Base-by-base conservation (phyloP, 1,140 invertebrate species). In the Anoplophora glabripennis region DNA sequence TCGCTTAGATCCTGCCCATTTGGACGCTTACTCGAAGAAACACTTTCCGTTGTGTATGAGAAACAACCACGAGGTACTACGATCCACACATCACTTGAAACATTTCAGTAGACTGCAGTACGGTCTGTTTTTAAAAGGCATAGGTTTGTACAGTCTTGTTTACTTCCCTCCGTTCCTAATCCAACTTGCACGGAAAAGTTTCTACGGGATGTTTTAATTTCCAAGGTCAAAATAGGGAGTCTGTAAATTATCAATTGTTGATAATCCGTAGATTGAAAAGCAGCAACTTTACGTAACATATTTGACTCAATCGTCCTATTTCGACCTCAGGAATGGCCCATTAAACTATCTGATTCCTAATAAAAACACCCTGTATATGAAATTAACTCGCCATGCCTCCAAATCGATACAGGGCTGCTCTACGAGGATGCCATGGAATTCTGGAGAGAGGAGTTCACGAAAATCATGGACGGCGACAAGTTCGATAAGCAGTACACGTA, bases 1-100 rank as follows among this genome's bases (percentile, higher is more conserved):
- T 17, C 61, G 37, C 40, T 57, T 75, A 9, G 59, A 65, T 56
- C 45, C 59, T 48, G 81, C 85, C 55, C 83, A 81, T 61, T 66
- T 90, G 17, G 83, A 90, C 66, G 71, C 89, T 77, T 77, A 93
- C 8, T 87, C 91, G 5, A 85, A 87, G 66, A 86, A 86, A 63
- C 92, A 92, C 12, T 99, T 91, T 77, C 96, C 97, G 5, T 78
- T 94, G 1, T 99, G 97, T 74, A 98, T 98, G 96, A 86, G 89
- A 65, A 82, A 87, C 57, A 77, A 98, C 48, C 94, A 99, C 75
- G 86, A 93, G 48, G 75, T 83, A 33, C 74, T 99, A 5, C 80
- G 83, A 46, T 76, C 81, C 9, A 84, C 87, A 44, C 93, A 96
- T 76, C 96, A 99, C 78, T 78, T 98, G 15, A 90, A 88, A 70